Base-by-base conservation (phyloP, 2,888 invertebrate species). In the Apodemia hepburni region DNA sequence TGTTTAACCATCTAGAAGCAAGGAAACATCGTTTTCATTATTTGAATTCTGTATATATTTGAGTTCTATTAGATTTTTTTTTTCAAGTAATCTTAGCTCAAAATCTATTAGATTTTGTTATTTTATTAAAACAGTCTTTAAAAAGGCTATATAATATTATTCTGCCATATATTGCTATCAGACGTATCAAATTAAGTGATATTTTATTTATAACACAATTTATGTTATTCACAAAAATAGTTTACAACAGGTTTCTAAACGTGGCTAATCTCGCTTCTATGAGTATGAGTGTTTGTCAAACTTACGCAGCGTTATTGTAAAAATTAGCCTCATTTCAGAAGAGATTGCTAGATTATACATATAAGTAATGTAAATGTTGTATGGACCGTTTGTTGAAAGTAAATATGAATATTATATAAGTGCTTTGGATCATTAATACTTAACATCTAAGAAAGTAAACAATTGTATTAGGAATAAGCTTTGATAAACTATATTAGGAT, bases 401-500 rank as follows among this genome's bases (percentile, higher is more conserved):
- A 59, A 35, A 58, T 45, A 33, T 47, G 22, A 71, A 8, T 8
- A 1, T 8, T 70, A 66, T 62, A 67, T 65, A 72, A 75, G 65
- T 68, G 72, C 75, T 78, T 78, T 75, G 70, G 71, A 73, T 72
- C 68, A 70, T 65, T 68, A 67, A 62, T 60, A 67, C 64, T 62
- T 61, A 69, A 70, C 62, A 67, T 60, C 64, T 71, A 72, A 69
- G 65, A 66, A 70, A 59, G 64, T 67, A 64, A 68, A 69, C 47
- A 62, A 62, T 27, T 27, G 12, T 54, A 54, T 6, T 54, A 27
- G 15, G 9, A 22, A 22, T 27, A 54, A 7, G 22, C 54, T 54
- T 27, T 54, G 27, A 22, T 54, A 6, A 54, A 54, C 54, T 27
- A 54, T 54, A 27, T 27, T 12, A 38, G 38, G 12, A 38, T 38